Base-by-base conservation (phyloP, 2,113 vertebrate species). In the Poeciliopsis retropinna region DNA sequence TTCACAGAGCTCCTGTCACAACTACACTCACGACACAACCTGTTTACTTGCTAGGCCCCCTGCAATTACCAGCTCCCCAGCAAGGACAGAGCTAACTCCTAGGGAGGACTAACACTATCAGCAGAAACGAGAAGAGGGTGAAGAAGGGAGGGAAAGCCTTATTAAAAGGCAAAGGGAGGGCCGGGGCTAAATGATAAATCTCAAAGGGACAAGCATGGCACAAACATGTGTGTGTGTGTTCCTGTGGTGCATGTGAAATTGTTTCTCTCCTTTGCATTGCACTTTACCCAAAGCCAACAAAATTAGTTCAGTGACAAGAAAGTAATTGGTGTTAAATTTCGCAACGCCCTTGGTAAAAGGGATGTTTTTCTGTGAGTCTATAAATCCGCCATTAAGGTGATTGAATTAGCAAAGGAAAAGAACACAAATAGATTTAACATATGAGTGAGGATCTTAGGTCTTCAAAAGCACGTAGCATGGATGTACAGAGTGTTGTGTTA, bases 1-100 rank as follows among this genome's bases (percentile, higher is more conserved):
- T 82, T 94, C 91, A 91, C 85, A 86, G 79, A 84, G 69, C 81
- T 70, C 83, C 89, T 89, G 91, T 93, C 91, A 90, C 89, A 83
- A 73, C 88, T 83, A 86, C 79, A 83, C 84, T 80, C 76, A 84
- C 76, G 79, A 80, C 83, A 74, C 83, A 87, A 81, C 87, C 91
- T 91, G 91, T 94, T 93, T 93, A 93, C 91, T 80, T 82, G 67
- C 73, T 32, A 76, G 44, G 51, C 86, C 70, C 80, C 81, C 72
- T 67, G 77, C 89, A 90, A 89, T 92, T 90, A 92, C 90, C 79
- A 85, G 81, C 75, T 80, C 79, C 86, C 67, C 82, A 82, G 80
- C 68, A 64, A 86, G 72, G 76, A 80, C 76, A 60, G 41, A 84
- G 71, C 72, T 15, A 37, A 51, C 8, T 72, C 82, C 85, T 85